Conservation (phyloP, 2,797 vertebrate species). For the Darevskia mixta region DNA sequence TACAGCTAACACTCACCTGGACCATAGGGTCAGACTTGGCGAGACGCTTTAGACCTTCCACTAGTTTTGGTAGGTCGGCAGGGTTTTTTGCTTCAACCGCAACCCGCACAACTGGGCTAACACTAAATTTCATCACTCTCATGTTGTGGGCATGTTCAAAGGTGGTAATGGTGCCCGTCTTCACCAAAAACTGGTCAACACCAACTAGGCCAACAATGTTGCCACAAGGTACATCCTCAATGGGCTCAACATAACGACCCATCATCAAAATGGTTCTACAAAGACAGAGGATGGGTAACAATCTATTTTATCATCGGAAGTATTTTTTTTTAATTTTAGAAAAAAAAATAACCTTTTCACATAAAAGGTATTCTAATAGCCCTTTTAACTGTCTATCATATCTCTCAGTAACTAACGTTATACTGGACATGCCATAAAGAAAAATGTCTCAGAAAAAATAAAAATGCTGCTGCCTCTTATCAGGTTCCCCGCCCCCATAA, state of each 20-base stretch:
- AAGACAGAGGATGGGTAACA: slow-evolving; percentile 47
- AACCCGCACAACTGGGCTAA: slow-evolving; percentile 67
- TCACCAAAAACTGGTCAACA: slow-evolving; percentile 72
- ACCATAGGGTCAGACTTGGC: slow-evolving; percentile 73
- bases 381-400: neutral
- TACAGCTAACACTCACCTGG: slow-evolving; percentile 55
- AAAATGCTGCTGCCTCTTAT: neutral
- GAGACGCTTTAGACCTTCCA: slow-evolving; percentile 70
- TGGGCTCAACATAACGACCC: slow-evolving; percentile 70
- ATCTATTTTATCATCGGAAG: slow-evolving; percentile 12
- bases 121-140: slow-evolving; percentile 71
- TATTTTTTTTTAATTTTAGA: neutral
- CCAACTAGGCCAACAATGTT: slow-evolving; percentile 70
- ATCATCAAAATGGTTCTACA: slow-evolving; percentile 73
- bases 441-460: neutral
- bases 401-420: slow-evolving; percentile 9
- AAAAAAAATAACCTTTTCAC: slow-evolving; percentile 21
- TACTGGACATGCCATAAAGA: neutral
- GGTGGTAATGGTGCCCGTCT: slow-evolving; percentile 62
- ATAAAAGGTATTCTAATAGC: neutral
- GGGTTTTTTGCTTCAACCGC: slow-evolving; percentile 71
- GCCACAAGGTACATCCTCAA: slow-evolving; percentile 73
- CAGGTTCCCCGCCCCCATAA: neutral
- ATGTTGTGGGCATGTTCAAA: slow-evolving; percentile 70
- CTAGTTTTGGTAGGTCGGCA: slow-evolving; percentile 69